Conservation (phyloP, 2,888 invertebrate genomes). For the Pherbina coryleti region DNA sequence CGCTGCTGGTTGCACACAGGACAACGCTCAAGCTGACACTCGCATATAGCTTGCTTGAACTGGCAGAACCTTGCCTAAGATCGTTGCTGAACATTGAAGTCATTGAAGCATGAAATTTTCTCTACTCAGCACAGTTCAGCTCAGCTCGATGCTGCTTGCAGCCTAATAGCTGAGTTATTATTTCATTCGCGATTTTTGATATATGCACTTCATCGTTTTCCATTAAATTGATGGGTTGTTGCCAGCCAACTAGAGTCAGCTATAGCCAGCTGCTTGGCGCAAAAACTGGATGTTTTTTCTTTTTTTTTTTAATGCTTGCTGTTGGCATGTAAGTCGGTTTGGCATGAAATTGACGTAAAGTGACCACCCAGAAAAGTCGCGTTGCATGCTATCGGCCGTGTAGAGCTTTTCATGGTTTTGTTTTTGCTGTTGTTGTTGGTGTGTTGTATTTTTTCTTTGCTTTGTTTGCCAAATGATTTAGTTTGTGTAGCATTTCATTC, state of each 20-base stretch:
- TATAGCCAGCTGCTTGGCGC: not conserved
- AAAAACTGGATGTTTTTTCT: not conserved
- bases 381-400: slow-evolving; percentile 20
- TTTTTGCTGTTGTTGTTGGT: not conserved
- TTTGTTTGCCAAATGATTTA: not conserved
- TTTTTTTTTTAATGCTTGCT: not conserved
- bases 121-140: not conserved
- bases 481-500: not conserved
- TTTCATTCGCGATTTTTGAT: slow-evolving; percentile 55
- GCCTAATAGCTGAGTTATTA: slow-evolving; percentile 48
- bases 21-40: slow-evolving; percentile 37
- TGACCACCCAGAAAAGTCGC: slow-evolving; percentile 34
- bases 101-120: too few species aligned
- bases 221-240: slow-evolving; percentile 49
- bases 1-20: slow-evolving; percentile 5
- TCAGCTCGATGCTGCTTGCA: not conserved
- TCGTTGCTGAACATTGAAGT: too few species aligned
- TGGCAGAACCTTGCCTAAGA: too few species aligned
- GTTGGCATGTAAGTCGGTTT: slow-evolving; percentile 10
- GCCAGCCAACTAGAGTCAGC: slow-evolving; percentile 27
- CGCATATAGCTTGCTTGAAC: not conserved
- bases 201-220: slow-evolving; percentile 52
- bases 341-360: slow-evolving; percentile 20
- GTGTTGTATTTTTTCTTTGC: not conserved
- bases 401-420: not conserved